Conservation (phyloP, 2,113 vertebrate species). For the Pseudopipra pipra region DNA sequence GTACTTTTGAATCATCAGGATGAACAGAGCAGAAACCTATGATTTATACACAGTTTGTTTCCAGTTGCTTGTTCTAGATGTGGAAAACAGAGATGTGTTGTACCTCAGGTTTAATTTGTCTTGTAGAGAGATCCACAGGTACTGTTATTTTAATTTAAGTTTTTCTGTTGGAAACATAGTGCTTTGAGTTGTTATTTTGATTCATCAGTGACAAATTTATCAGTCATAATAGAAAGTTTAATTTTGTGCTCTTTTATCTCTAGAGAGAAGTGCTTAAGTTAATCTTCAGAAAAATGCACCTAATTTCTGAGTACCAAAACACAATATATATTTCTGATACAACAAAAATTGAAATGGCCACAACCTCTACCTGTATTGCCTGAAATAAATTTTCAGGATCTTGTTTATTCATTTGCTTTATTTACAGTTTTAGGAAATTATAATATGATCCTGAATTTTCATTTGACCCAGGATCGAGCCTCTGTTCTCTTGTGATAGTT, state of each 20-base stretch:
- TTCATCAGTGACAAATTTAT: background rate
- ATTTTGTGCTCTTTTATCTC: background rate
- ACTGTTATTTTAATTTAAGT: conserved; percentile 7
- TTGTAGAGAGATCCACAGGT: background rate
- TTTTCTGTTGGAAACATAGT: background rate
- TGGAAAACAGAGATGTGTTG: conserved; percentile 58
- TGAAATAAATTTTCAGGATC: background rate
- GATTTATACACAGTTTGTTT: conserved; percentile 26
- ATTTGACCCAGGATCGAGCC: background rate
- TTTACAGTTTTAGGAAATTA: background rate
- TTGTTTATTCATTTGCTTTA: background rate
- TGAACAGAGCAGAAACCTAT: conserved; percentile 7
- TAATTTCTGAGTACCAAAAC: background rate
- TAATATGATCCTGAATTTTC: background rate
- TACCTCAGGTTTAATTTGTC: conserved; percentile 9
- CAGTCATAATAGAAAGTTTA: background rate
- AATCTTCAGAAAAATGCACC: background rate
- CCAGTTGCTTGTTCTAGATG: conserved; percentile 57
- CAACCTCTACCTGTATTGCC: background rate
- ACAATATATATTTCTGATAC: background rate
- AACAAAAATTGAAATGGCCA: background rate
- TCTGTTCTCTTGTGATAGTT: background rate
- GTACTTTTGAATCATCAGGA: background rate
- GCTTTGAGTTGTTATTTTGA: background rate
- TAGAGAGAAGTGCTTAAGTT: background rate